phyloP scores from a whole-genome alignment of 2,113 vertebrate species.

The Polyodon spathula region DNA sequence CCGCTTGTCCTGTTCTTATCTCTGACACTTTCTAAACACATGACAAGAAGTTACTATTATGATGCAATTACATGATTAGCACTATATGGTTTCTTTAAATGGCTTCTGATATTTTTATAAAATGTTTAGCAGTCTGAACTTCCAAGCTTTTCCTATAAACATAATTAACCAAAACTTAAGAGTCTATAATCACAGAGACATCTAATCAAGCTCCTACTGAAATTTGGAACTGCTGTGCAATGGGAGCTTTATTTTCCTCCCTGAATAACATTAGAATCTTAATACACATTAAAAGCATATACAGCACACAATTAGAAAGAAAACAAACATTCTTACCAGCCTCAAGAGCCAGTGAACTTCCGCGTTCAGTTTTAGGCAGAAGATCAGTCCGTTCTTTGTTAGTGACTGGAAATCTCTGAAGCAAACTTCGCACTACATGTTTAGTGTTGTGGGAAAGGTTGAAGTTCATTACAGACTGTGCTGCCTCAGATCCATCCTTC shows the following conservation, averaged over 20 bases:
- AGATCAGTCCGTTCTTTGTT: conserved; percentile 73
- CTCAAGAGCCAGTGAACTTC: conserved; percentile 46
- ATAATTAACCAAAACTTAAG: no score
- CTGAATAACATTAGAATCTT: no score
- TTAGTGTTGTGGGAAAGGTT: conserved; percentile 59
- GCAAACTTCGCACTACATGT: conserved; percentile 53
- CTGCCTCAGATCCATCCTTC: conserved; percentile 60
- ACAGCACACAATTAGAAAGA: neutral
- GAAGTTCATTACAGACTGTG: conserved; percentile 60
- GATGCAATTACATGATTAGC: no score
- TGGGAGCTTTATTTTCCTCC: no score
- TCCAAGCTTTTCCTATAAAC: no score
- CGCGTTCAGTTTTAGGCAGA: conserved; percentile 59
- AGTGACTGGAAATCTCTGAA: conserved; percentile 75
- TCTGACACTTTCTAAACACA: conserved; percentile 44
- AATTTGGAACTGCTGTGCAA: no score
- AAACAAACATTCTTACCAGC: conserved; percentile 52
- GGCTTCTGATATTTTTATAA: no score
- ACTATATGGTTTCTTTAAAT: no score
- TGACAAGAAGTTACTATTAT: neutral
- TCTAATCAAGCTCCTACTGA: no score
- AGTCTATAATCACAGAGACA: no score
- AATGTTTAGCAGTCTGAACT: no score
- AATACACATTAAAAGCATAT: no score
- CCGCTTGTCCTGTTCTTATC: conserved; percentile 70